phyloP scores from a whole-genome alignment of 2,888 invertebrate genomes.

The Phragmatobia fuliginosa region DNA sequence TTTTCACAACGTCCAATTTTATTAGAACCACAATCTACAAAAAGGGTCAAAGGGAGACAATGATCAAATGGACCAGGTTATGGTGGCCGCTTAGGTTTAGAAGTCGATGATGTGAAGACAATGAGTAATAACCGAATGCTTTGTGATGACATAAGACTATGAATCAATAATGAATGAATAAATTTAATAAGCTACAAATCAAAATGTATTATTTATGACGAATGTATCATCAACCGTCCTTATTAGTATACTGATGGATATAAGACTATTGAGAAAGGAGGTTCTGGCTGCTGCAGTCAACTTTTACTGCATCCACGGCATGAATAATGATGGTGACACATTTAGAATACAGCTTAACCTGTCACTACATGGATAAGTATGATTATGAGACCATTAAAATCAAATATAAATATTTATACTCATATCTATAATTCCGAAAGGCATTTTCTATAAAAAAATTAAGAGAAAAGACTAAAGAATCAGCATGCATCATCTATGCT shows the following conservation, averaged over 20 bases:
- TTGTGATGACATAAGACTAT: constrained; percentile 47
- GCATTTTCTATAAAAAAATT: too few species aligned
- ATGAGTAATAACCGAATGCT: constrained; percentile 60
- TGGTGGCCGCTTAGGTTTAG: constrained; percentile 53
- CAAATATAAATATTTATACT: not conserved
- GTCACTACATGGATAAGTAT: too few species aligned
- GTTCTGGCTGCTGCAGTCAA: too few species aligned
- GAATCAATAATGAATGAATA: constrained; percentile 9
- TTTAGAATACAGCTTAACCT: too few species aligned
- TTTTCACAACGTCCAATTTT: constrained; percentile 47
- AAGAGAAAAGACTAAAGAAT: too few species aligned
- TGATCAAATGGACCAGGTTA: constrained; percentile 52
- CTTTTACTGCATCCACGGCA: too few species aligned
- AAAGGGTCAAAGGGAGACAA: constrained; percentile 46
- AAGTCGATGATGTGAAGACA: constrained; percentile 58
- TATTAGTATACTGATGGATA: too few species aligned
- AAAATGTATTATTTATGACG: not conserved
- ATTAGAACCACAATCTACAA: constrained; percentile 47
- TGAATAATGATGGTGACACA: too few species aligned
- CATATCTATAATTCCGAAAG: not conserved
- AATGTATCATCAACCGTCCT: too few species aligned
- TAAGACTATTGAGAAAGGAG: too few species aligned
- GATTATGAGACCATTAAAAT: too few species aligned
- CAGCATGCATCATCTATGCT: too few species aligned
- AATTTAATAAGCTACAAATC: not conserved